phyloP scores from a whole-genome alignment of 2,113 vertebrate genomes.

The Pelodiscus sinensis region DNA sequence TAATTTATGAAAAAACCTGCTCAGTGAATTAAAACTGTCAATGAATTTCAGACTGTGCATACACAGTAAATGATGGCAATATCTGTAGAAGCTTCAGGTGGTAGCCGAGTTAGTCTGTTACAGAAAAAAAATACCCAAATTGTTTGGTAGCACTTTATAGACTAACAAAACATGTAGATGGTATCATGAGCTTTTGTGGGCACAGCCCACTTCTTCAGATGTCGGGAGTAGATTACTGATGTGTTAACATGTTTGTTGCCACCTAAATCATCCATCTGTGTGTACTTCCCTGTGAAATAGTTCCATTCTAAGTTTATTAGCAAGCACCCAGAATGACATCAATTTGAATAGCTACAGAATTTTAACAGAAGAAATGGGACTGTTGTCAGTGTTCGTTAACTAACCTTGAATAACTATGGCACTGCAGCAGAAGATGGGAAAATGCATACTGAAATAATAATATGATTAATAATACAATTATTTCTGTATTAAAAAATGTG shows the following conservation, averaged over 20 bases:
- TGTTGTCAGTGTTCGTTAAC: neutral
- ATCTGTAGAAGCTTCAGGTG: neutral
- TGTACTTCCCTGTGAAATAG: slow-evolving; percentile 21
- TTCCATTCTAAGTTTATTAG: neutral
- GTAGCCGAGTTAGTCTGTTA: too few species aligned
- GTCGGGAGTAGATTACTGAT: neutral
- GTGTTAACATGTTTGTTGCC: neutral
- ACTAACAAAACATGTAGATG: too few species aligned
- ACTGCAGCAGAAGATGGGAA: neutral
- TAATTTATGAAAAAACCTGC: slow-evolving; percentile 8
- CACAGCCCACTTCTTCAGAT: too few species aligned
- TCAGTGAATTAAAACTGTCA: neutral
- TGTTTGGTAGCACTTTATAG: too few species aligned
- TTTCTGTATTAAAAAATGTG: neutral
- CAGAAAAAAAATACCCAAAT: too few species aligned
- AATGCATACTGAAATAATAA: neutral
- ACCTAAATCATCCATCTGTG: neutral
- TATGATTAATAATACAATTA: neutral
- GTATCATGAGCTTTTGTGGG: too few species aligned
- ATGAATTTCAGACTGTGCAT: neutral
- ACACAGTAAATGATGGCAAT: neutral
- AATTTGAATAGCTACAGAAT: neutral
- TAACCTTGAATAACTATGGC: neutral
- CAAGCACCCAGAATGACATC: neutral
- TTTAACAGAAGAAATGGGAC: neutral